A percentile compares a stretch with the other conserved stretches of the same genome.
phyloP scores from a whole-genome alignment of 2,797 vertebrate species.

The Apogon hyalosoma region DNA sequence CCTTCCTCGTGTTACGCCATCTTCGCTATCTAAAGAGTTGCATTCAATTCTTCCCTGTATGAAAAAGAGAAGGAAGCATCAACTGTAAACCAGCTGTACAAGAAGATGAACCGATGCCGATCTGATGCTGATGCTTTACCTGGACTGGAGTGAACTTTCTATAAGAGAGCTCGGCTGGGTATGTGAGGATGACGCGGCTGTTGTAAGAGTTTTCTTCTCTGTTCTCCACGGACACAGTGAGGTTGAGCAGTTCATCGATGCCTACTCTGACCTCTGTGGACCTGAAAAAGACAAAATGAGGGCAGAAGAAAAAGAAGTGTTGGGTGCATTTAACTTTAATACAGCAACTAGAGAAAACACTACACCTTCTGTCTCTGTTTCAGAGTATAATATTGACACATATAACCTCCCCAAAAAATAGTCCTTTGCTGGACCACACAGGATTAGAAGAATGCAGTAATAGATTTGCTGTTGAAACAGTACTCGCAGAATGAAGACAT shows the following conservation, averaged over 20 bases:
- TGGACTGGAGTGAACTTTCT: slow-evolving; percentile 72
- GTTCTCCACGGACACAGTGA: slow-evolving; percentile 83
- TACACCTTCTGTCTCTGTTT: too few species aligned
- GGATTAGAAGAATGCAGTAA: too few species aligned
- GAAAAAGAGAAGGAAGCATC: background rate
- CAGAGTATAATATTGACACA: too few species aligned
- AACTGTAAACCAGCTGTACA: background rate
- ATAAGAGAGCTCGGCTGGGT: slow-evolving; percentile 85
- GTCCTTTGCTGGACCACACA: background rate
- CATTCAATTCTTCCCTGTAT: slow-evolving; percentile 74
- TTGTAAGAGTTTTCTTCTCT: slow-evolving; percentile 87
- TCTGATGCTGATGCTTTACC: slow-evolving; percentile 65
- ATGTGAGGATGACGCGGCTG: slow-evolving; percentile 77
- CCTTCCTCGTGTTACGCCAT: slow-evolving; percentile 30
- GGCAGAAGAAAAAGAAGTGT: background rate
- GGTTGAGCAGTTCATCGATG: slow-evolving; percentile 78
- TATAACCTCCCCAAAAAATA: too few species aligned
- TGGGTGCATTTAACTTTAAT: too few species aligned
- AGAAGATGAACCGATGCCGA: background rate
- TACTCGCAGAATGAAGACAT: background rate
- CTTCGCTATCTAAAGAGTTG: slow-evolving; percentile 69
- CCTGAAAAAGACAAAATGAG: slow-evolving; percentile 42
- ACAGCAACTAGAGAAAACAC: too few species aligned
- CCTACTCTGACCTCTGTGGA: slow-evolving; percentile 80
- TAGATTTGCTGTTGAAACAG: background rate